These are phyloP conservation scores for Eudemis profundana DNA, from an alignment of 2,888 invertebrate genomes.

Conservation along the genomic window DNA sequence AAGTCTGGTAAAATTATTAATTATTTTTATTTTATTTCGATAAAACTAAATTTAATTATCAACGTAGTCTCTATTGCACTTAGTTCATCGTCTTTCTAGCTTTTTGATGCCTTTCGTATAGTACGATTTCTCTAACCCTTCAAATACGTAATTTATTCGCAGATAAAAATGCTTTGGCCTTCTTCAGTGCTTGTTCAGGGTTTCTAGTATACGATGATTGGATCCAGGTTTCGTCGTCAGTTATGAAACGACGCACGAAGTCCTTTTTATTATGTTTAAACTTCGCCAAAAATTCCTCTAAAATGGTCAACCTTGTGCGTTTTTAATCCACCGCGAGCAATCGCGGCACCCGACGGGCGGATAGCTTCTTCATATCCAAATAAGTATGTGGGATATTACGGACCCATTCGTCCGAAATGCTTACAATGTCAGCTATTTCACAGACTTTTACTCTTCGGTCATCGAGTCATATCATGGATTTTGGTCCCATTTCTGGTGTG, in stretches of 20 bases:
- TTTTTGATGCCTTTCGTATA: constrained; percentile 4
- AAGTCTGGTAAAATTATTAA: constrained; percentile 36
- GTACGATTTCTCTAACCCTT: background rate
- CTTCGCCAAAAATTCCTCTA: constrained; percentile 31
- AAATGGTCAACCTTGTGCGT: background rate
- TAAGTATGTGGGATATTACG: constrained; percentile 7
- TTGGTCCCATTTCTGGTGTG: constrained; percentile 48
- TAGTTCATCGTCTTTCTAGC: constrained; percentile 1
- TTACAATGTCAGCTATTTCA: constrained; percentile 19
- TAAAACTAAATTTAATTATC: constrained; percentile 25
- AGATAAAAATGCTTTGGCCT: constrained; percentile 45
- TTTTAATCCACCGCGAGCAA: background rate
- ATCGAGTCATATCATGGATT: constrained; percentile 47
- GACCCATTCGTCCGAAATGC: constrained; percentile 11
- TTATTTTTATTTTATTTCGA: constrained; percentile 4
- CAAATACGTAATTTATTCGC: background rate
- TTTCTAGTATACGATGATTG: constrained; percentile 30
- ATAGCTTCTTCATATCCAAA: constrained; percentile 30
- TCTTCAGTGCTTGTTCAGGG: constrained; percentile 40
- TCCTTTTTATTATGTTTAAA: constrained; percentile 24
- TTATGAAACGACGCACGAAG: background rate
- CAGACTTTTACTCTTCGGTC: constrained; percentile 40
- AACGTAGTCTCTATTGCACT: background rate
- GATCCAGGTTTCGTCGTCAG: constrained; percentile 37
- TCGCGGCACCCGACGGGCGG: constrained; percentile 2